Evolutionary conservation across 1,140 invertebrate genomes (phyloP).

Genomic region (Leptopilina clavipes): DNA sequence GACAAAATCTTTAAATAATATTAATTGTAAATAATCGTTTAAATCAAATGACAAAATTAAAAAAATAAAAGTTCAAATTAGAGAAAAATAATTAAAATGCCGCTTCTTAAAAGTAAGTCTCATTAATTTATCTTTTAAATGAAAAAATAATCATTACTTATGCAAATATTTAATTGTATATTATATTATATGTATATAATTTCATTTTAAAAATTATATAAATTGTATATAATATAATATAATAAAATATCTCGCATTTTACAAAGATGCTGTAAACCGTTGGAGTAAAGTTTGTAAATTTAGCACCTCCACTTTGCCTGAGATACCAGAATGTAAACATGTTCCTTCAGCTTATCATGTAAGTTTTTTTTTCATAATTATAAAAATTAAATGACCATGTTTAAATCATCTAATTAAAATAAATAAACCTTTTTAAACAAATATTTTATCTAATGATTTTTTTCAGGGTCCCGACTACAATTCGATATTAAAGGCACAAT

Average conservation of each 20-base stretch:
- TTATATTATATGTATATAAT: too few relatives aligned
- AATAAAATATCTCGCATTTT: slow-evolving; percentile 38
- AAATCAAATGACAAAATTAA: background rate
- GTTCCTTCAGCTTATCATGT: slow-evolving; percentile 48
- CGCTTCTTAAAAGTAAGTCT: slow-evolving; percentile 10
- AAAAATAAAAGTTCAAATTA: background rate
- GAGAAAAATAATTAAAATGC: background rate
- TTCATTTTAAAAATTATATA: too few relatives aligned
- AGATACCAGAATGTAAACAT: slow-evolving; percentile 48
- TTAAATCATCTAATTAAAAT: background rate
- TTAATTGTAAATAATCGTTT: background rate
- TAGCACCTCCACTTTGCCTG: slow-evolving; percentile 40
- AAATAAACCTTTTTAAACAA: too few relatives aligned
- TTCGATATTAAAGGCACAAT: slow-evolving; percentile 76
- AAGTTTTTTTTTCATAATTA: slow-evolving; percentile 15
- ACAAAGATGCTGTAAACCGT: slow-evolving; percentile 4
- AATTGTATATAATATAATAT: too few relatives aligned
- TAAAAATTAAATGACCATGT: background rate
- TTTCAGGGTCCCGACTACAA: slow-evolving; percentile 78
- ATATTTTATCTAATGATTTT: too few relatives aligned
- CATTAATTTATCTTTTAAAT: background rate
- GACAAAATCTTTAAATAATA: background rate
- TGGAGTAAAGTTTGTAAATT: slow-evolving; percentile 39
- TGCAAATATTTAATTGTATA: too few relatives aligned
- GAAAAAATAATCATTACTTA: too few relatives aligned